Evolutionary conservation across 2,888 invertebrate genomes (phyloP), one percentile per base, ranked within the genome.

Genomic region (Agrotis segetum): DNA sequence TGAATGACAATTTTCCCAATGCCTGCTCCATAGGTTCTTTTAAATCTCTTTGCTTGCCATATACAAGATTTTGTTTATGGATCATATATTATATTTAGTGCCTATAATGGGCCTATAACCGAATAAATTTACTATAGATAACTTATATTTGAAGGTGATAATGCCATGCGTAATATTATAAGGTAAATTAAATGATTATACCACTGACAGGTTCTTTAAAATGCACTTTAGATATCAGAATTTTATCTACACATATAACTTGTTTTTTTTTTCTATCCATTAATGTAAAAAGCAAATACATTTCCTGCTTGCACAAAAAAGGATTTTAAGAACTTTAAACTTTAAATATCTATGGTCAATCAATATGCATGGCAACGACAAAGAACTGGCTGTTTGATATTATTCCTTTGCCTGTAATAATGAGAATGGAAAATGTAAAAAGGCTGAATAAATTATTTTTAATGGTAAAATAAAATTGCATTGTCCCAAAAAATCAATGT

Each of bases 141-240:
- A 53, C 29, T 63, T 17, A 52, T 21, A 61, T 61, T 77, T 24
- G 3, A 4, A 3, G 3, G 2, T 56, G 74, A 73, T 76, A 73
- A 65, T 29, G n/a, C 13, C 2, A 21, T 76, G 80, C 65, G 46
- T 72, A 73, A 79, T 61, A 65, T 72, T 65, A 79, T 61, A 52
- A 29, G 29, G 47, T 17, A 49, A 61, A 64, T 55, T 71, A 49
- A 46, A 46, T 60, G 17, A 79, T 72, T 50, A 29, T 19, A 50
- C 4, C 9, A 29, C 24, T 13, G 29, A 60, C 46, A 53, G 1
- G 16, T 34, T 74, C 47, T 21, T 2, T n/a, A 21, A 9, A 60
- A 47, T 44, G 29, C 29, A 59, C 50, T 52, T 34, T n/a, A 59
- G 17, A 24, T 71, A 29, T 40, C 13, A 50, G 4, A n/a, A 40